These are phyloP conservation scores for Trogon melanurus DNA, from an alignment of 2,113 vertebrate species.

Conservation along the genomic window DNA sequence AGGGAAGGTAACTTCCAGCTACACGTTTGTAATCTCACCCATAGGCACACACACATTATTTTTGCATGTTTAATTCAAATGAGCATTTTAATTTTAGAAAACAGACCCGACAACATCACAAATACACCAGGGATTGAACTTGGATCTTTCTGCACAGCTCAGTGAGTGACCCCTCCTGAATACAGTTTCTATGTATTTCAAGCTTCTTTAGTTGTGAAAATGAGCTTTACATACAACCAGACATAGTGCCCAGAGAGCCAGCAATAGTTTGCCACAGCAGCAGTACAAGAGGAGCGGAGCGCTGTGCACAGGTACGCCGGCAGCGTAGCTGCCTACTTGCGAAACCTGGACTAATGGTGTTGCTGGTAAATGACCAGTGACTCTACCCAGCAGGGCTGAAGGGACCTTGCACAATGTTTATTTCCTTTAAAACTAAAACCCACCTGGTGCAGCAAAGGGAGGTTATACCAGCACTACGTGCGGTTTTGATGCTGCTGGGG, in stretches of 20 bases:
- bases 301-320: fast-evolving
- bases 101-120: not conserved
- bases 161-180: not conserved
- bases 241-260: fast-evolving
- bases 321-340: fast-evolving
- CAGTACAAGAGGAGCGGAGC: fast-evolving
- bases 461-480: fast-evolving
- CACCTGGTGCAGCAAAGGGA: not conserved
- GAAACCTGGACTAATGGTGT: fast-evolving
- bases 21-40: fast-evolving
- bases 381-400: not conserved
- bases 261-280: fast-evolving
- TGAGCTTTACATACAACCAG: fast-evolving
- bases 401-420: fast-evolving
- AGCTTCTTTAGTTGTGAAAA: not conserved
- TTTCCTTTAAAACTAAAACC: not conserved
- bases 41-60: fast-evolving
- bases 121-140: fast-evolving
- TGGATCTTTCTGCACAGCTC: fast-evolving
- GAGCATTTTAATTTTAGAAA: not conserved
- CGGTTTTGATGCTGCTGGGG: not conserved
- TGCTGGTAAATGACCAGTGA: fast-evolving
- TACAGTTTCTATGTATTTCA: fast-evolving
- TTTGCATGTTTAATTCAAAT: not conserved
- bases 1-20: not conserved